Base-by-base conservation (phyloP, 2,888 invertebrate genomes). In the Hirtodrosophila duncani region DNA sequence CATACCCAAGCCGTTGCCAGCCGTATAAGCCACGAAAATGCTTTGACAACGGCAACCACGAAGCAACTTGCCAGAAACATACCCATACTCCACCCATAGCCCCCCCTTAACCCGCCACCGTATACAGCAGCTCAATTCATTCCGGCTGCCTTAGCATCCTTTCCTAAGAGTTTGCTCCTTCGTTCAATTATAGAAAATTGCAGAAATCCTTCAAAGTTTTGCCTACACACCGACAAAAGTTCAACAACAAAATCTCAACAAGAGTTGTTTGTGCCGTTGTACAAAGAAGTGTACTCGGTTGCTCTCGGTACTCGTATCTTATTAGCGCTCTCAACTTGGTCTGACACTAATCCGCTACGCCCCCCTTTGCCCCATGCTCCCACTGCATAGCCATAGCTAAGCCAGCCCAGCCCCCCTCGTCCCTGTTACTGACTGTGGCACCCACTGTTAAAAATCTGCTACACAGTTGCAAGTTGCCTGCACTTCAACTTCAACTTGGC, bases 181-280 rank as follows among this genome's bases (percentile, higher is more conserved):
- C 27, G 41, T 58, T 78, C 74, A 72, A 78, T 78, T 77, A 68
- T 65, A 63, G 74, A 48, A 68, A 72, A 80, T 72, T 72, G 74
- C 78, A 44, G 59, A 80, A 72, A 77, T 77, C 81, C 72, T 59
- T 67, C 65, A 60, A 72, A 72, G 39, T 63, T 71, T 67, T 55
- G 36, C 59, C 44, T 41, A 37, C 42, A 39, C 16, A 43, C 39
- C 27, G 36, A 59, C 29, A 50, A 61, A 65, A 36, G 55, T 56
- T 56, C 39, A 41, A 42, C 55, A 48, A 61, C 33, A 27, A 45
- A 64, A 50, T 33, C 48, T 55, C 34, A 48, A 24, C 23, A 29
- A 41, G 27, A 42, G 43, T 45, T 51, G 23, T 23, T 45, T 46
- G 66, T 31, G 23, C 2, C 2, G 5, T 33, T 23, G 24, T 9